Percentiles rank a stretch among this genome's conserved stretches.
Conservation (phyloP, 1,140 invertebrate genomes). For the Neodiprion virginianus region DNA sequence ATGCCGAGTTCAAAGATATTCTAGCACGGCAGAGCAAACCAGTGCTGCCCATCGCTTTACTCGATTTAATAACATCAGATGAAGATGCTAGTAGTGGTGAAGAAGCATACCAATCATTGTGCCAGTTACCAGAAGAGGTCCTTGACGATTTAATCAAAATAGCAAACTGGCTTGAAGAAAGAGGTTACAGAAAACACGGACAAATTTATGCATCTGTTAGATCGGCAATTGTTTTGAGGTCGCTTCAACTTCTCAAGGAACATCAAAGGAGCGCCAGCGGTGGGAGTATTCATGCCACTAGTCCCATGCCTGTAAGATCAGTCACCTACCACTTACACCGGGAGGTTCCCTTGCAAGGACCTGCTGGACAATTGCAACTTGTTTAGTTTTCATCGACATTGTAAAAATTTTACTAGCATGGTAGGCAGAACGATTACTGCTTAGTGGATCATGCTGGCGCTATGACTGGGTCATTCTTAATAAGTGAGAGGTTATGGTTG, state of each 20-base stretch:
- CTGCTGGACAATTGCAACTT: too few relatives aligned
- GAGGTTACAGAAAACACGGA: constrained; percentile 78
- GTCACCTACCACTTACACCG: constrained; percentile 21
- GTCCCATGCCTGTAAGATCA: constrained; percentile 58
- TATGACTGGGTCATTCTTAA: too few relatives aligned
- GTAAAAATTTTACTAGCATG: constrained; percentile 11
- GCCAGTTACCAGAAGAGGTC: constrained; percentile 69
- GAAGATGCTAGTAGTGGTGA: constrained; percentile 71
- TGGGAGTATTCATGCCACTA: constrained; percentile 64
- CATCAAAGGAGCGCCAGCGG: constrained; percentile 81
- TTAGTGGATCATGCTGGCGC: background rate
- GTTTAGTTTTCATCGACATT: constrained; percentile 22
- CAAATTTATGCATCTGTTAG: constrained; percentile 82
- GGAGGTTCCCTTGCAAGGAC: constrained; percentile 8
- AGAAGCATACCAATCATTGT: constrained; percentile 57
- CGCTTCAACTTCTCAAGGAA: constrained; percentile 79
- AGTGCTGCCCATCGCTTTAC: constrained; percentile 80
- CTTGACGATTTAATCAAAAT: constrained; percentile 79
- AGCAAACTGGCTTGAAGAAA: constrained; percentile 85
- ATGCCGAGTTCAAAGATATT: constrained; percentile 87
- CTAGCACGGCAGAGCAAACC: constrained; percentile 87
- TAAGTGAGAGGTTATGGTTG: too few relatives aligned
- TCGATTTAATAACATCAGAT: constrained; percentile 85
- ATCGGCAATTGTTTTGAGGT: constrained; percentile 77
- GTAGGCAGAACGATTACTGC: background rate